phyloP scores from a whole-genome alignment of 2,113 vertebrate genomes.

The Sminthopsis crassicaudata region DNA sequence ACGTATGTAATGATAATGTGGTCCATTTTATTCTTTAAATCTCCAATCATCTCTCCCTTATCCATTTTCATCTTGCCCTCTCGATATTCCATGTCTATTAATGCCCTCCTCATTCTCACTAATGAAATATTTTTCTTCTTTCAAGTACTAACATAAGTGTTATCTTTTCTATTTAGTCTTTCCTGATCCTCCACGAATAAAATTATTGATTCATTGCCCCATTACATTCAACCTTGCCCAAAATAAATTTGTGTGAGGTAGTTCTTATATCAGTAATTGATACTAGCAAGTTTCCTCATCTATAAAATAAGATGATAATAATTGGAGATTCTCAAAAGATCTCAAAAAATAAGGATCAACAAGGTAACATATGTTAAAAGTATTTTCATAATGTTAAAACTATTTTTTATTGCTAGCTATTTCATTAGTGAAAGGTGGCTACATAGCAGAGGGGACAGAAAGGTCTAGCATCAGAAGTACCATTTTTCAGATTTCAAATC shows the following conservation, averaged over 20 bases:
- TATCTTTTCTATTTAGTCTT: not conserved
- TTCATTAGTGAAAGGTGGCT: not conserved
- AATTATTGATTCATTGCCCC: not conserved
- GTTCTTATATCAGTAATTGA: not conserved
- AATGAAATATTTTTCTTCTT: not conserved
- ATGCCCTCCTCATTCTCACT: not conserved
- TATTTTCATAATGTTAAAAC: not conserved
- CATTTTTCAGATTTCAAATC: not conserved
- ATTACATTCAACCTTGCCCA: not conserved
- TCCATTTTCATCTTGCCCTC: not conserved
- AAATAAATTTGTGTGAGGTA: not conserved
- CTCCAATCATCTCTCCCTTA: not conserved
- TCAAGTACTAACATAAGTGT: not conserved
- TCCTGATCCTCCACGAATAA: not conserved
- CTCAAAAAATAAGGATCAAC: not conserved
- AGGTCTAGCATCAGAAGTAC: not conserved
- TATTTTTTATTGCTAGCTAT: not conserved
- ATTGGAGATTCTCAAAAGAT: not conserved
- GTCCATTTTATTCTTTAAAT: not conserved
- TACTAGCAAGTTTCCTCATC: not conserved
- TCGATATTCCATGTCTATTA: not conserved
- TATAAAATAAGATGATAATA: not conserved
- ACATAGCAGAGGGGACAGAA: not conserved
- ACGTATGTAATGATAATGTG: not conserved
- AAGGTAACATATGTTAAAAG: no score